Base-by-base conservation (phyloP, 2,888 invertebrate species). In the Magallana nippona region DNA sequence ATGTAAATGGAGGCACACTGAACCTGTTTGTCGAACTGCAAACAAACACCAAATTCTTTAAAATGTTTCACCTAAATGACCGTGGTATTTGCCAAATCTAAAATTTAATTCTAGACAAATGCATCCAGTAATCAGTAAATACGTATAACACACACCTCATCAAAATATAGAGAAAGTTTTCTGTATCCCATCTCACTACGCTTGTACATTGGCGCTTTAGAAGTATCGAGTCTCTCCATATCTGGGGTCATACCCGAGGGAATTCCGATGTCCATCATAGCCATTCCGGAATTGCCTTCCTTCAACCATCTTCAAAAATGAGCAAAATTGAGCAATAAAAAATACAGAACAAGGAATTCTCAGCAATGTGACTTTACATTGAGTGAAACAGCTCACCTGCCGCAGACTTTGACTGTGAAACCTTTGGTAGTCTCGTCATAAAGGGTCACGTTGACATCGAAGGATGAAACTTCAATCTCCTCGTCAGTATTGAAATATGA, bases 171-270 rank as follows among this genome's bases (percentile, higher is more conserved):
- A 32, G 87, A 82, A 5, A 89, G 22, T 79, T 88, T 89, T 71
- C 84, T 83, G 11, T 44, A 58, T 22, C 84, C 86, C 32, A 83
- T 63, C 79, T 89, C 89, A 27, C 79, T 77, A 11, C 79, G 27
- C 63, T 84, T 85, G 55, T 84, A 87, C 15, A 87, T 81, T 13
- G 79, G 77, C 1, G 91, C 90, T 58, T 93, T 91, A 5, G 87
- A 83, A 5, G 82, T 82, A 58, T 87, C 82, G 0, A 91, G 83
- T 32, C 88, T 88, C 15, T 44, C 83, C 19, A 84, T 60, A 63
- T 91, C 91, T 8, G 90, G 88, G 17, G 85, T 82, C 87, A 92
- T 92, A 19, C 92, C 92, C n/a, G 91, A 89, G 15, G 91, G 91
- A 79, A 87, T 89, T 19, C 89, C 90, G 32, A 92, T 88, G 81